A percentile compares a stretch with the other conserved stretches of the same genome.
phyloP scores from a whole-genome alignment of 2,888 invertebrate species.

The Calliphora vomitoria region DNA sequence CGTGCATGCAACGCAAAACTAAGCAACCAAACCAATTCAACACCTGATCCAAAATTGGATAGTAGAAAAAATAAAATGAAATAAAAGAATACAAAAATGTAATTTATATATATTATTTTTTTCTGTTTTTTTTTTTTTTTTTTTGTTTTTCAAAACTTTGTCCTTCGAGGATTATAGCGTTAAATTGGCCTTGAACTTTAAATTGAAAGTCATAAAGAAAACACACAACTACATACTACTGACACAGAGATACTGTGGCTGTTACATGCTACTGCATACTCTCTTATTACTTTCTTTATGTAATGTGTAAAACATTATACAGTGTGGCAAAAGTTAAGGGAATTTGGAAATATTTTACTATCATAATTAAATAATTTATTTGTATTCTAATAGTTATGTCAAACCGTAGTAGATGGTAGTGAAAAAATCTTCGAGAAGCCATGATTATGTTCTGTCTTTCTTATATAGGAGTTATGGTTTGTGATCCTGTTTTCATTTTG shows the following conservation, averaged over 20 bases:
- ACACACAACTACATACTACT: constrained; percentile 19
- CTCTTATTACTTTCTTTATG: background rate
- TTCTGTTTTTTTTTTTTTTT: too few relatives aligned
- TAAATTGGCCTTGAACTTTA: constrained; percentile 70
- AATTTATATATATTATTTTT: background rate
- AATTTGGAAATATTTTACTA: constrained; percentile 9
- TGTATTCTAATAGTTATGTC: background rate
- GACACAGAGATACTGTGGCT: constrained; percentile 26
- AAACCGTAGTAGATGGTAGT: too few relatives aligned
- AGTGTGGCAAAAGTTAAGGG: constrained; percentile 4
- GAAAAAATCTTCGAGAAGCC: too few relatives aligned
- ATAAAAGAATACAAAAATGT: constrained; percentile 18
- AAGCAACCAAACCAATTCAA: background rate
- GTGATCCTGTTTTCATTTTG: too few relatives aligned
- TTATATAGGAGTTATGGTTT: too few relatives aligned
- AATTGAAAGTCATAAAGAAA: constrained; percentile 60
- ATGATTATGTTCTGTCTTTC: too few relatives aligned
- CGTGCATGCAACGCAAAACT: background rate
- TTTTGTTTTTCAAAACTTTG: constrained; percentile 25
- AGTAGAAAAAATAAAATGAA: background rate
- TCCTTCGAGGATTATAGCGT: constrained; percentile 43
- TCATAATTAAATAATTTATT: background rate
- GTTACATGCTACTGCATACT: background rate
- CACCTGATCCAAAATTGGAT: constrained; percentile 19
- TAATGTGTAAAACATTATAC: background rate